These are phyloP conservation scores for Rotaria socialis DNA, from an alignment of 2,888 invertebrate species.

Conservation along the genomic window DNA sequence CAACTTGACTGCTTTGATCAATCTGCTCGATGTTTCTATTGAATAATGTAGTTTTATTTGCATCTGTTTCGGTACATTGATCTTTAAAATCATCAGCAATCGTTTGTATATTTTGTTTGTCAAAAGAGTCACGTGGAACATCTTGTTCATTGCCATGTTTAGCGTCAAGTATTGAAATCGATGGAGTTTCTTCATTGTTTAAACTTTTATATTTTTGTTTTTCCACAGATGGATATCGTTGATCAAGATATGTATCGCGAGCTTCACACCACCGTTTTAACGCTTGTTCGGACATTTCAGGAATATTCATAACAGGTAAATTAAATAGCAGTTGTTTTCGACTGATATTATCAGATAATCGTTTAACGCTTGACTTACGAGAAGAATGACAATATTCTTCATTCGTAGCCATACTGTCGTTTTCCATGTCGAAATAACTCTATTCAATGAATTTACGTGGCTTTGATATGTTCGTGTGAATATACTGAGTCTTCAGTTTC, in stretches of 20 bases:
- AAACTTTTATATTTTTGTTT: neutral
- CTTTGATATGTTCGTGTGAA: neutral
- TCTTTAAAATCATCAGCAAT: neutral
- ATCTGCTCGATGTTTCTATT: neutral
- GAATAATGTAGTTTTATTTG: neutral
- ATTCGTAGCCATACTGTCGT: neutral
- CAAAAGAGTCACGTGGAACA: neutral
- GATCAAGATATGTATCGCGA: slow-evolving; percentile 4
- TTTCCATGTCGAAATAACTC: too few species aligned
- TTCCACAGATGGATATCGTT: neutral
- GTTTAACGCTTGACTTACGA: neutral
- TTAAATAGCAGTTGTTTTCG: neutral
- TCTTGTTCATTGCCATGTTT: neutral
- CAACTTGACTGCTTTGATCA: neutral
- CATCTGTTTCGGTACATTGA: neutral
- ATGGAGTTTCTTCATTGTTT: neutral
- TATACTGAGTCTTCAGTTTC: neutral
- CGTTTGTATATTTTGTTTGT: neutral
- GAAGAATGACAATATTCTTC: neutral
- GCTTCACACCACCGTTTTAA: neutral
- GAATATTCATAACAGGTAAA: neutral
- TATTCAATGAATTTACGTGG: too few species aligned
- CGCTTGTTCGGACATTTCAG: neutral
- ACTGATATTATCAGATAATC: neutral
- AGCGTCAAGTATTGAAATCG: neutral